Base-by-base conservation (phyloP, 1,140 invertebrate genomes). In the Dreissena polymorpha region DNA sequence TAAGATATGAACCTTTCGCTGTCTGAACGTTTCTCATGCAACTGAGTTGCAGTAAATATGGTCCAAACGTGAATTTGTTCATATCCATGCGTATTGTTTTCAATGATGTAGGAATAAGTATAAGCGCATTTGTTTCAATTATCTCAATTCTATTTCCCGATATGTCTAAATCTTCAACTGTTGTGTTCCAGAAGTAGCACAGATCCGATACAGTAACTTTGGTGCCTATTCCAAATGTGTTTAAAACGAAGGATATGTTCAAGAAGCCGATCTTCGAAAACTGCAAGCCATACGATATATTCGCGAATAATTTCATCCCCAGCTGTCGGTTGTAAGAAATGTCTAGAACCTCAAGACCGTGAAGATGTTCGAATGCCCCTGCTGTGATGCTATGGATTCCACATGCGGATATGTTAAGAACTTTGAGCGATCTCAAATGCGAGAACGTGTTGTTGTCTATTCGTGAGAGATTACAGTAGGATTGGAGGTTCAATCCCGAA, bases 131-230 rank as follows among this genome's bases (percentile, higher is more conserved):
- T 39, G 39, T 39, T 39, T 39, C 39, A 39, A 39, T 5, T 39
- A 5, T 8, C 39, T 39, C 39, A 8, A 39, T 39, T 39, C 39
- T 39, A 39, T 39, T 39, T 8, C 39, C 39, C 39, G 39, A 39
- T 39, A 39, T 39, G 39, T 39, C 39, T 39, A 39, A 39, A 39
- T 39, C 39, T 39, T 39, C 39, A 39, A 39, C 39, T 8, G 53
- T 71, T 25, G 85, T 86, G 55, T 85, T 77, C 73, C 73, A 76
- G 8, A 85, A 67, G 74, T 77, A 83, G n/a, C 69, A 71, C 5
- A 77, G 21, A 51, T 82, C 55, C 23, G 21, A 3, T 23, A 23
- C 10, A 0, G 39, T 53, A 25, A 85, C 18, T 21, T 14, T 10
- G 7, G 60, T 75, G 13, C 79, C 72, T 21, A 77, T 7, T 2